Evolutionary conservation across 2,888 invertebrate genomes (phyloP).

Genomic region (Pterostichus niger): DNA sequence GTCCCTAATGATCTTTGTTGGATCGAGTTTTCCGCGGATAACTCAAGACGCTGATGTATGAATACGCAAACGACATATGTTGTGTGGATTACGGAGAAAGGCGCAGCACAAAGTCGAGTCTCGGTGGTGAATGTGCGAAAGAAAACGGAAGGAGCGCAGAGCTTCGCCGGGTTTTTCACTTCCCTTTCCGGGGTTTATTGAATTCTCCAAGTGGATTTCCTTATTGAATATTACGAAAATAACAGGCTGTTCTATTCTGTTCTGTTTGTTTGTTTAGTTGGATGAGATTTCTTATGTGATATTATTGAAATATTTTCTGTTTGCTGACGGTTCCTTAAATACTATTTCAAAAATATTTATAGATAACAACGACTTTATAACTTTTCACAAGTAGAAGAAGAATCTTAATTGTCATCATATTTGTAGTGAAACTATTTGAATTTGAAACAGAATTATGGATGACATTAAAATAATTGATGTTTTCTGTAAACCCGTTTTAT

Average conservation of each 20-base stretch:
- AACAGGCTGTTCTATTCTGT: not conserved
- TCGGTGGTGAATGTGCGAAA: slow-evolving; percentile 13
- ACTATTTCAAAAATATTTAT: not conserved
- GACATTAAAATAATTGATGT: too few relatives aligned
- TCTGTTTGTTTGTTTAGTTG: slow-evolving; percentile 22
- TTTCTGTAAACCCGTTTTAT: too few relatives aligned
- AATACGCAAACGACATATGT: slow-evolving; percentile 73
- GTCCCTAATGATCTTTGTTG: slow-evolving; percentile 58
- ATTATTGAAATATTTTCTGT: not conserved
- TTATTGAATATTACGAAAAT: slow-evolving; percentile 61
- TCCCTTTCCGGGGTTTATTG: slow-evolving; percentile 57
- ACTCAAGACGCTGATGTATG: slow-evolving; percentile 70
- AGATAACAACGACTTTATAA: not conserved
- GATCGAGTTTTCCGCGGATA: slow-evolving; percentile 47
- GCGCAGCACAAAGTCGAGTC: slow-evolving; percentile 38
- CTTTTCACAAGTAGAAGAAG: too few relatives aligned
- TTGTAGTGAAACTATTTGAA: too few relatives aligned
- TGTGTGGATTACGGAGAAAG: slow-evolving; percentile 64
- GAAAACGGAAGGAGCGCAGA: slow-evolving; percentile 38
- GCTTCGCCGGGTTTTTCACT: slow-evolving; percentile 43
- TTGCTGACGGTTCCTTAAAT: not conserved
- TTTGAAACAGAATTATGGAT: too few relatives aligned
- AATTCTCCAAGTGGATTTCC: slow-evolving; percentile 62
- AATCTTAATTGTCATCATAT: too few relatives aligned
- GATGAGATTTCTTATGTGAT: slow-evolving; percentile 18